These are phyloP conservation scores for Corydoras sp. DNA, from an alignment of 2,113 vertebrate genomes.

Conservation along the genomic window DNA sequence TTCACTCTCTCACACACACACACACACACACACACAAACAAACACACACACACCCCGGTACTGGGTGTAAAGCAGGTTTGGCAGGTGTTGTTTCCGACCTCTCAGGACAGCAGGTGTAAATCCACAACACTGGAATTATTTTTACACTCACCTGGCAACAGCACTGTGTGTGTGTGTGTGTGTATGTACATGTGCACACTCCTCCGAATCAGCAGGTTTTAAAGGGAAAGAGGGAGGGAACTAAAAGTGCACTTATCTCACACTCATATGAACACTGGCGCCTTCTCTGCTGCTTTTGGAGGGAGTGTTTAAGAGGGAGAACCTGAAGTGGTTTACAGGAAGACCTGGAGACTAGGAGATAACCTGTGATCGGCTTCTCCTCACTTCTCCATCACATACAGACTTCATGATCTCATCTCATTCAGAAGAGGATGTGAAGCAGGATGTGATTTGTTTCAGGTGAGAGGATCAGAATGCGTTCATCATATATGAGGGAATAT, in stretches of 20 bases:
- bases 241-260: conserved; percentile 16
- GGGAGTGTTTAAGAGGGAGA: conserved; percentile 12
- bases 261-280: background rate
- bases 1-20: background rate
- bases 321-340: background rate
- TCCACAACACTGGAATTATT: conserved; percentile 17
- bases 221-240: conserved; percentile 18
- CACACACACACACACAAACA: conserved; percentile 5
- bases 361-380: background rate
- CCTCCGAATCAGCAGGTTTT: conserved; percentile 24
- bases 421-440: too few relatives aligned
- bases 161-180: conserved; percentile 36
- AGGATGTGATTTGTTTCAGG: too few relatives aligned
- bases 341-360: background rate
- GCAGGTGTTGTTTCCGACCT: conserved; percentile 49
- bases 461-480: too few relatives aligned
- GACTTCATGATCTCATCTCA: too few relatives aligned
- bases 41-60: background rate
- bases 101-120: conserved; percentile 26
- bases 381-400: background rate
- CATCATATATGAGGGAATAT: too few relatives aligned
- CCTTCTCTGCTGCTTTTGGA: background rate
- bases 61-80: conserved; percentile 58
- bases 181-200: conserved; percentile 32
- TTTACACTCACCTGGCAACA: conserved; percentile 44